These are phyloP conservation scores for Achroia grisella DNA, from an alignment of 1,140 invertebrate genomes.

Conservation along the genomic window DNA sequence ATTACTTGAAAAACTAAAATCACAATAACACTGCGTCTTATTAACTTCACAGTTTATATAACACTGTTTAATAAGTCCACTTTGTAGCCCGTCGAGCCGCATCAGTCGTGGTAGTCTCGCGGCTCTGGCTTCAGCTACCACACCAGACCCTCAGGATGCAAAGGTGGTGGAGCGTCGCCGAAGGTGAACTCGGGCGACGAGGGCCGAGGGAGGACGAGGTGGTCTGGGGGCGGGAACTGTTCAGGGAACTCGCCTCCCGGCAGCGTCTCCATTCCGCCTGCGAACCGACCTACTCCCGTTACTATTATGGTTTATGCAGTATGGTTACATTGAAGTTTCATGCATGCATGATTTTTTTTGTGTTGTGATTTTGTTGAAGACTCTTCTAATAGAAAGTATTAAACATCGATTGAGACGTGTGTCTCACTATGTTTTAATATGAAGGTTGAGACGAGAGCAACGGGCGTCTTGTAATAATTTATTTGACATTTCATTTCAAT, in stretches of 20 bases:
- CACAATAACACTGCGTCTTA: conserved; percentile 25
- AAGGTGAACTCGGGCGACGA: conserved; percentile 69
- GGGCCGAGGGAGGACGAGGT: conserved; percentile 61
- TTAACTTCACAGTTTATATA: conserved; percentile 2
- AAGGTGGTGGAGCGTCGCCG: conserved; percentile 61
- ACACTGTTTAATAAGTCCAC: conserved; percentile 46
- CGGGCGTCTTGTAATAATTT: too few species aligned
- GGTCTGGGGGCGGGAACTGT: conserved; percentile 64
- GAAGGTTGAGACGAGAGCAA: too few species aligned
- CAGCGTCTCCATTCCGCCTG: conserved; percentile 66
- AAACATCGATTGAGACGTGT: too few species aligned
- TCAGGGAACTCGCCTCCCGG: conserved; percentile 63
- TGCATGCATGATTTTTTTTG: too few species aligned
- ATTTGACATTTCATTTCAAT: too few species aligned
- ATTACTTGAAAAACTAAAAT: conserved; percentile 9
- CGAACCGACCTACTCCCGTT: conserved; percentile 68
- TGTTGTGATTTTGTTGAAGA: too few species aligned
- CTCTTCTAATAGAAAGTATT: too few species aligned
- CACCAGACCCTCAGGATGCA: conserved; percentile 69
- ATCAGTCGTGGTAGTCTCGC: conserved; percentile 74
- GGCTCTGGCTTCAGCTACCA: conserved; percentile 75
- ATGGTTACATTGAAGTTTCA: too few species aligned
- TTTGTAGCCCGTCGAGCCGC: conserved; percentile 63
- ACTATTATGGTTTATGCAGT: conserved; percentile 20
- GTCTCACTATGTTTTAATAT: too few species aligned